A percentile compares a stretch with the other conserved stretches of the same genome.
These are phyloP conservation scores for Oegoconia quadripuncta DNA, from an alignment of 2,888 invertebrate genomes.

Conservation along the genomic window DNA sequence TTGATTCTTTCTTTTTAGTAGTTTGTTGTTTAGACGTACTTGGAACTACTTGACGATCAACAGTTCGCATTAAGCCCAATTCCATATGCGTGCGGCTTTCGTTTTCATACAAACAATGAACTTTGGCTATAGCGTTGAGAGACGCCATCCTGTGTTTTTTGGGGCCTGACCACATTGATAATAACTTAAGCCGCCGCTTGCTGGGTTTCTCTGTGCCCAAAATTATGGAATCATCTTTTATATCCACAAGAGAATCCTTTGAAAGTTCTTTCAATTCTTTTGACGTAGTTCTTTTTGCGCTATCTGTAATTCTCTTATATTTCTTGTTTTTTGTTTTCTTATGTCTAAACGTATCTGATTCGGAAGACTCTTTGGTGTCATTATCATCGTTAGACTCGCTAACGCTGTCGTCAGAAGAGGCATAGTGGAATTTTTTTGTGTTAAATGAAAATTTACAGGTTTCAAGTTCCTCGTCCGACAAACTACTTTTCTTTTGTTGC, in stretches of 20 bases:
- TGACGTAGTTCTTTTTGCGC: constrained; percentile 54
- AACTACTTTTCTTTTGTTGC: constrained; percentile 42
- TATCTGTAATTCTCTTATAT: constrained; percentile 62
- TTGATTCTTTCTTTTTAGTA: constrained; percentile 63
- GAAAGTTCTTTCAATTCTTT: constrained; percentile 70
- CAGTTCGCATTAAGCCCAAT: constrained; percentile 74
- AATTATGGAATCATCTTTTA: constrained; percentile 57
- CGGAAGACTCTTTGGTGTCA: constrained; percentile 66
- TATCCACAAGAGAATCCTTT: constrained; percentile 64
- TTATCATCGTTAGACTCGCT: constrained; percentile 68
- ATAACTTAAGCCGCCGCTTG: constrained; percentile 77
- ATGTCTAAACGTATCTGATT: constrained; percentile 52
- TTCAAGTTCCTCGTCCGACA: constrained; percentile 66
- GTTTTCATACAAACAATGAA: constrained; percentile 94
- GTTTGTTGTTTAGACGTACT: constrained; percentile 72
- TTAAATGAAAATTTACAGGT: constrained; percentile 65
- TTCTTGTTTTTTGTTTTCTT: constrained; percentile 64
- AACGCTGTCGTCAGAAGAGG: constrained; percentile 68
- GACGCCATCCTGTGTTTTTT: constrained; percentile 93
- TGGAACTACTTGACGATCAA: constrained; percentile 66
- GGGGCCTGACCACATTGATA: constrained; percentile 87
- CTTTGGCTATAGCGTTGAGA: constrained; percentile 92
- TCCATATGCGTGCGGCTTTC: constrained; percentile 87
- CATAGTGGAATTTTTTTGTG: constrained; percentile 51
- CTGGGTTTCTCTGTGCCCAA: constrained; percentile 63